These are phyloP conservation scores for Diceros bicornis DNA, from an alignment of 2,797 vertebrate genomes.

Conservation along the genomic window DNA sequence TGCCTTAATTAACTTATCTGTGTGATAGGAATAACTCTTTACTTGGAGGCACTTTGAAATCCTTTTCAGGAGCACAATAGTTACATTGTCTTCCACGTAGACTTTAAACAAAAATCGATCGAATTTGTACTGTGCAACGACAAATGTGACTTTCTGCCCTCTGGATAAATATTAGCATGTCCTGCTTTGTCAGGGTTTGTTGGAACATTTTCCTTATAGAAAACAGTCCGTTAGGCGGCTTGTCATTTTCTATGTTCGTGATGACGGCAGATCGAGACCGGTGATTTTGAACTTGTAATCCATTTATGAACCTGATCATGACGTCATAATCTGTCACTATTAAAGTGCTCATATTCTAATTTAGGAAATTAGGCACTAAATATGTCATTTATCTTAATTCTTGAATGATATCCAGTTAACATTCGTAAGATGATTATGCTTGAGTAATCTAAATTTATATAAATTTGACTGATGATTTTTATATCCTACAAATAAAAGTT, in stretches of 20 bases:
- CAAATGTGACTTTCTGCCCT: constrained; percentile 81
- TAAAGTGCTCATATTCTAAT: constrained; percentile 62
- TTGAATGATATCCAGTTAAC: constrained; percentile 42
- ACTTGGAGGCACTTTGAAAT: constrained; percentile 51
- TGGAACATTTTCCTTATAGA: constrained; percentile 72
- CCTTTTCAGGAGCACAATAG: constrained; percentile 57
- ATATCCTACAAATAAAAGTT: constrained; percentile 52
- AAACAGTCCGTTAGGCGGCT: constrained; percentile 39
- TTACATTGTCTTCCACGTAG: constrained; percentile 68
- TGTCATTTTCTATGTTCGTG: constrained; percentile 60
- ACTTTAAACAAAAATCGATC: constrained; percentile 74
- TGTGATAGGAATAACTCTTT: not conserved
- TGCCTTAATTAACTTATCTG: constrained; percentile 17
- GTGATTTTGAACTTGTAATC: constrained; percentile 71
- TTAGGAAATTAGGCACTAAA: constrained; percentile 68
- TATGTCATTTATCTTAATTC: constrained; percentile 60
- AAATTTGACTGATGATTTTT: constrained; percentile 65
- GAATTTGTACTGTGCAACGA: constrained; percentile 69
- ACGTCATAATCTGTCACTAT: constrained; percentile 61
- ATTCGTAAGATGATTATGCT: constrained; percentile 60
- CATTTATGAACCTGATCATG: constrained; percentile 62
- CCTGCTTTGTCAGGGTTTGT: constrained; percentile 68
- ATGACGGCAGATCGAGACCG: not conserved
- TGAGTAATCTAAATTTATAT: constrained; percentile 62
- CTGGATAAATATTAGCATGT: constrained; percentile 83